Conservation (phyloP, 92 coral and sea anemone genomes). For the Isaurus tuberculatus region DNA sequence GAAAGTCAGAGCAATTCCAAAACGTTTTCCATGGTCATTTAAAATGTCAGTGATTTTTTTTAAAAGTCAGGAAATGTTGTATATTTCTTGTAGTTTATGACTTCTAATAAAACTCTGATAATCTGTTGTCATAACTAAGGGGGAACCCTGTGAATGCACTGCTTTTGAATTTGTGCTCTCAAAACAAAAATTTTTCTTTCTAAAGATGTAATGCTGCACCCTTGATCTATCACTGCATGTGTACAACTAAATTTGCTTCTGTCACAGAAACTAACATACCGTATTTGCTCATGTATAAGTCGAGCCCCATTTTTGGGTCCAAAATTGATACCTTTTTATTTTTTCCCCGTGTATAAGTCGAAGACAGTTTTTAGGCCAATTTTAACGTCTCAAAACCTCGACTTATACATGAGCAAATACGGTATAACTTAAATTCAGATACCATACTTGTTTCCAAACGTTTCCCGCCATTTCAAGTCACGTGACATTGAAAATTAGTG, state of each 20-base stretch:
- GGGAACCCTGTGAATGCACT: not conserved
- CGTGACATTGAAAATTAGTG: too few species aligned
- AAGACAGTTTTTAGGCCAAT: not conserved
- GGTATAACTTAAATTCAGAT: not conserved
- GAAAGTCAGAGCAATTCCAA: not conserved
- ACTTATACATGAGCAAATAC: too few species aligned
- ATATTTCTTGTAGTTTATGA: not conserved
- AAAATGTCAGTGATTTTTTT: not conserved
- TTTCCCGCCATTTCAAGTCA: too few species aligned
- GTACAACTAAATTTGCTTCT: not conserved
- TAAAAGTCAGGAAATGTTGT: not conserved
- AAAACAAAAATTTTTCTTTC: not conserved
- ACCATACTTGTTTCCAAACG: too few species aligned
- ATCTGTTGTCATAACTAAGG: not conserved
- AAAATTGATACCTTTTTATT: too few species aligned
- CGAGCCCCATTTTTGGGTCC: too few species aligned
- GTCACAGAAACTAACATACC: not conserved
- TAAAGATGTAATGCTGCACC: slow-evolving; percentile 1
- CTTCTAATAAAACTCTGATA: not conserved
- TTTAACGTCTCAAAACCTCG: too few species aligned
- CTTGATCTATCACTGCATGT: slow-evolving; percentile 1
- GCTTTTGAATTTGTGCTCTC: not conserved
- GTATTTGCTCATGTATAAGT: too few species aligned
- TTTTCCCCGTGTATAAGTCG: not conserved
- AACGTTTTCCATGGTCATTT: not conserved